Evolutionary conservation across 2,797 vertebrate species (phyloP), one percentile per base, ranked within the genome.

Genomic region (Crax fasciolata): DNA sequence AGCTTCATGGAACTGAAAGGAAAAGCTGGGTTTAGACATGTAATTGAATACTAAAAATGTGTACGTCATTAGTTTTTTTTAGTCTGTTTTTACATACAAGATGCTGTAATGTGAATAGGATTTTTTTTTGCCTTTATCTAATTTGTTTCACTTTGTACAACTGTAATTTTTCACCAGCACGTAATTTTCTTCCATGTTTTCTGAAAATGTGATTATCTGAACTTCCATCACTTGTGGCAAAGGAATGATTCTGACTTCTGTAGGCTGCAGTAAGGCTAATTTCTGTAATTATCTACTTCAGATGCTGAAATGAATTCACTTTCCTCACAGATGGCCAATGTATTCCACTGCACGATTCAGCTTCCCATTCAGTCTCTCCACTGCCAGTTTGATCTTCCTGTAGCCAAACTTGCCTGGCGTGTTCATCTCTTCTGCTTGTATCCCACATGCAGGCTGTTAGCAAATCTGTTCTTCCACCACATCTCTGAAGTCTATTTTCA

Each of bases 391-490:
- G 72, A 61, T 77, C 58, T 81, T 89, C 39, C 82, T 67, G 32
- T 73, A 73, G 35, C 73, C 62, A 80, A n/a, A 70, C 72, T 28
- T 72, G 75, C 70, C 82, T 87, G 73, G 49, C 70, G 17, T 9
- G 62, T 89, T 93, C 57, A 43, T 48, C 16, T 89, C 21, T 91
- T 51, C 49, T 72, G 35, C 74, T 86, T 92, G 88, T 87, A 79
- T 95, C 86, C 66, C 30, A 19, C 24, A 35, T 86, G 61, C 73
- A 92, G 82, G 38, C 66, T 92, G 62, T 92, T 93, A 85, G 83
- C 46, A 93, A 87, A 63, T 94, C n/a, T 78, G 62, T 0, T 39
- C 58, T 90, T 84, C 79, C 89, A 30, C 24, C 77, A 28, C 18
- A 16, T 75, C 84, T 94, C 70, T 57, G 73, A 87, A 93, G 82